Evolutionary conservation across 2,888 invertebrate genomes (phyloP), one percentile per base, ranked within the genome.

Genomic region (Macrosiphum euphorbiae): DNA sequence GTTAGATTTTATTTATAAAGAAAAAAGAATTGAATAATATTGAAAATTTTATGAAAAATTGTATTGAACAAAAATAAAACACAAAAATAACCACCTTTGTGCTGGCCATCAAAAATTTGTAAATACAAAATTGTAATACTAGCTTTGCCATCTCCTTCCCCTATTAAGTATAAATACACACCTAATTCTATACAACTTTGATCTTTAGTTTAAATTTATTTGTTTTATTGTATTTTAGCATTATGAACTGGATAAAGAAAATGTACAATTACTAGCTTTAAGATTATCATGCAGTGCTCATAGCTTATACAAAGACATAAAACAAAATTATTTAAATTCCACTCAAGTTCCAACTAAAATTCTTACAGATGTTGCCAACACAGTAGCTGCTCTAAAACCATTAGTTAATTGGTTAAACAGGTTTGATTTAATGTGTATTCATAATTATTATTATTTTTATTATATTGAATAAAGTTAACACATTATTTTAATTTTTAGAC

Each of bases 341-440:
- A 97, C 97, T 94, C 94, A 90, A 94, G 97, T 98, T 88, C 97
- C 97, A 95, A 98, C 98, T 26, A 97, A 97, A 96, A 97, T 97
- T 93, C 96, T 99, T 95, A 97, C 98, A 61, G 98, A 98, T 96
- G 98, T 99, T 92, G 98, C 98, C 88, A 97, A 98, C 95, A 97
- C 98, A 92, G 97, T 99, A 95, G 97, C 97, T 90, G 97, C 98
- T 88, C 97, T 99, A 85, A 99, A 99, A 96, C 98, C 98, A 94
- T 96, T 99, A 92, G 98, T 98, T 47, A 97, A 98, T 95, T 99
- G 99, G 98, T 96, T 99, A 41, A 98, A 99, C 96, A 97, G 98
- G 97, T 97, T 96, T 67, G 92, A 88, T 92, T 89, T 44, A 44
- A 50, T 55, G 78, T 91, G 50, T 47, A 87, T 85, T 78, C 35